These are phyloP conservation scores for Ammospiza nelsoni DNA, from an alignment of 2,113 vertebrate genomes.

Conservation along the genomic window DNA sequence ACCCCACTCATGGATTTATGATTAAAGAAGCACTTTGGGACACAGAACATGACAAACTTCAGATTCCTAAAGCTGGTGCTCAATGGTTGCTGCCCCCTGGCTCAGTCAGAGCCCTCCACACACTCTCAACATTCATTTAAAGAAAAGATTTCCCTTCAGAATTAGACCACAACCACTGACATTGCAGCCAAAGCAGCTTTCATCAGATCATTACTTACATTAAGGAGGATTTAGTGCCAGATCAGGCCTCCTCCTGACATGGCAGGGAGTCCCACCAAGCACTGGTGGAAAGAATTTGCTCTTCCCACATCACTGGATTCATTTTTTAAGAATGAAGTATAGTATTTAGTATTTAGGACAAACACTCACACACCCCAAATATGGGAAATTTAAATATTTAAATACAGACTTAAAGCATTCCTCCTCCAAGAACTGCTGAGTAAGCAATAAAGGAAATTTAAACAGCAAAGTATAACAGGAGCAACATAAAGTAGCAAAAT, in stretches of 20 bases:
- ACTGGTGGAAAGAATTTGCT: slow-evolving; percentile 20
- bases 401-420: background rate
- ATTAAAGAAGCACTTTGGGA: background rate
- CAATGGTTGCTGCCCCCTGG: background rate
- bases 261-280: slow-evolving; percentile 26
- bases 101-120: background rate
- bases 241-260: slow-evolving; percentile 31
- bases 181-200: slow-evolving; percentile 64
- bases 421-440: background rate
- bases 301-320: background rate
- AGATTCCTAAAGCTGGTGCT: background rate
- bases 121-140: background rate
- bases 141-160: slow-evolving; percentile 40
- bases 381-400: background rate
- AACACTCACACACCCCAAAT: background rate
- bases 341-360: background rate
- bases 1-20: background rate
- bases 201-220: slow-evolving; percentile 54
- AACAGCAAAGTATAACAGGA: background rate
- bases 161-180: slow-evolving; percentile 40
- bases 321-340: background rate
- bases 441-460: background rate
- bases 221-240: slow-evolving; percentile 53
- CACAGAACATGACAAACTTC: background rate
- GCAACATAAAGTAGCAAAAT: background rate